These are phyloP conservation scores for Ochropacha duplaris DNA, from an alignment of 2,888 invertebrate species.

Conservation along the genomic window DNA sequence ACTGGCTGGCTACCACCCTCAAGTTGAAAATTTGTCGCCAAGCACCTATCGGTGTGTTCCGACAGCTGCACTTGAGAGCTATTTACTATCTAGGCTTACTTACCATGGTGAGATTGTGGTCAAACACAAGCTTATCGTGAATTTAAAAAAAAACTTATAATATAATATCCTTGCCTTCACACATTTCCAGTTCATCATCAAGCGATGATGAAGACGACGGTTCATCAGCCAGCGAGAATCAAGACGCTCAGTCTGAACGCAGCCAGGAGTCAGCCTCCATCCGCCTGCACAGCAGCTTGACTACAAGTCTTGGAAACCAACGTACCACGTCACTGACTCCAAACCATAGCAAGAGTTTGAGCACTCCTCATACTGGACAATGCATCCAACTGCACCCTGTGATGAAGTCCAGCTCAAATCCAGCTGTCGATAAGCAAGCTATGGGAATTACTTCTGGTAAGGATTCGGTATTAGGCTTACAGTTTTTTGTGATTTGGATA, in stretches of 20 bases:
- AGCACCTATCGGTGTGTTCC: too few relatives aligned
- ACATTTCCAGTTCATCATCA: constrained; percentile 85
- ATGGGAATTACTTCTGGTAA: constrained; percentile 76
- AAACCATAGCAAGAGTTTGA: constrained; percentile 71
- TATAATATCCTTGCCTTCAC: background rate
- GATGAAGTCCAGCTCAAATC: constrained; percentile 78
- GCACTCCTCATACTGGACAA: constrained; percentile 72
- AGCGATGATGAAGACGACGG: constrained; percentile 86
- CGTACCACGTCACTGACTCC: constrained; percentile 54
- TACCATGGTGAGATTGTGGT: too few relatives aligned
- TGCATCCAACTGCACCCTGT: constrained; percentile 72
- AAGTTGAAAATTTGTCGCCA: too few relatives aligned
- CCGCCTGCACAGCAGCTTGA: constrained; percentile 47
- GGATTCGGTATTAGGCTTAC: constrained; percentile 14
- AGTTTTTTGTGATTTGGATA: too few relatives aligned
- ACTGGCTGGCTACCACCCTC: too few relatives aligned
- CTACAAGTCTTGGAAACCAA: constrained; percentile 44
- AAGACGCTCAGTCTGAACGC: constrained; percentile 67
- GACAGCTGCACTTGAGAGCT: too few relatives aligned
- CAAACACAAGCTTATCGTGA: too few relatives aligned
- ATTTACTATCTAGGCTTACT: too few relatives aligned
- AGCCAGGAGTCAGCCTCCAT: constrained; percentile 65
- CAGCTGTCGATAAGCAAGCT: constrained; percentile 77
- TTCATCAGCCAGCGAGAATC: constrained; percentile 74
- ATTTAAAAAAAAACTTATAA: too few relatives aligned